These are phyloP conservation scores for Clitarchus hookeri DNA, from an alignment of 2,888 invertebrate species.

Conservation along the genomic window DNA sequence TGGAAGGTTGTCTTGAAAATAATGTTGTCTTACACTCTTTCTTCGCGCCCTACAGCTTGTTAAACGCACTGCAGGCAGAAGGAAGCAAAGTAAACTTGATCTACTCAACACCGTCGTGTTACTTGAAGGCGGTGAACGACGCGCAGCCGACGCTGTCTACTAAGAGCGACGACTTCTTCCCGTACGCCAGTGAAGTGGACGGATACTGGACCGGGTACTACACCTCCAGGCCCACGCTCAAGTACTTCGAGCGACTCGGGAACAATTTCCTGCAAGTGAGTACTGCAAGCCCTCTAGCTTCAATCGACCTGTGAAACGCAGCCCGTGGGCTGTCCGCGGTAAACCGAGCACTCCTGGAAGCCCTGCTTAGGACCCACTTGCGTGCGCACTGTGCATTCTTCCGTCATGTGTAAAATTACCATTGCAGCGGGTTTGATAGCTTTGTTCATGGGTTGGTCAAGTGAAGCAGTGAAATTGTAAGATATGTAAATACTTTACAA, in stretches of 20 bases:
- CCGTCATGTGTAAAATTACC: no score
- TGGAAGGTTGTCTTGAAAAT: no score
- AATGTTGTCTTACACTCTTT: no score
- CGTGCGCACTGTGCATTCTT: no score
- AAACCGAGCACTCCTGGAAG: no score
- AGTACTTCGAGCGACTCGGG: constrained; percentile 74
- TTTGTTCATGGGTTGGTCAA: no score
- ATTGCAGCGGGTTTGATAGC: no score
- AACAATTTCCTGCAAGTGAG: constrained; percentile 75
- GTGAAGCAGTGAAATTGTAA: no score
- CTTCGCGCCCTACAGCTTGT: constrained; percentile 42
- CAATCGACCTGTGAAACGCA: no score
- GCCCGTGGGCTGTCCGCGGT: no score
- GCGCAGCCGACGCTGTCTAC: constrained; percentile 67
- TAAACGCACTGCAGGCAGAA: constrained; percentile 61
- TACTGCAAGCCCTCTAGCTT: not conserved
- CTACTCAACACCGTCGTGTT: constrained; percentile 87
- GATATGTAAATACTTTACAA: no score
- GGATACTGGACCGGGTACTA: constrained; percentile 95
- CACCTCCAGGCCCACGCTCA: constrained; percentile 79
- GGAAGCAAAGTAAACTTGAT: constrained; percentile 73
- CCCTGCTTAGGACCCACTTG: no score
- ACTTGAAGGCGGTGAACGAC: constrained; percentile 77
- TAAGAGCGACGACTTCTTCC: constrained; percentile 89
- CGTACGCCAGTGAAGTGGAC: constrained; percentile 83